Evolutionary conservation across 2,113 vertebrate genomes (phyloP).

Genomic region (Brevimyrus niger): DNA sequence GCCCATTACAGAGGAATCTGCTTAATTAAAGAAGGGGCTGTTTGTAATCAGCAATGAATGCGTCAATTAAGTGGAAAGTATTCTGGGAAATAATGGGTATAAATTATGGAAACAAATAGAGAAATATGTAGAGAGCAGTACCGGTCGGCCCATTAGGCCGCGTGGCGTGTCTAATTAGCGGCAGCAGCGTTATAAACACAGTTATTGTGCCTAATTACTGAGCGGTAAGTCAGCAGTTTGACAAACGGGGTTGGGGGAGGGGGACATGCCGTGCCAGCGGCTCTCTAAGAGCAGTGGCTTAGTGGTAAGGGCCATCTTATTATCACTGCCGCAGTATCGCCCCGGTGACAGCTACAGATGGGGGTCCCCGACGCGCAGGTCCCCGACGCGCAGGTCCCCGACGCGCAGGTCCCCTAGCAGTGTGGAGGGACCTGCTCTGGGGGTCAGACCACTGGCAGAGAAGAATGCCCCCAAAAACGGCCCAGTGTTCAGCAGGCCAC

Average conservation of each 20-base stretch:
- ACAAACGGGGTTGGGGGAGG: conserved; percentile 25
- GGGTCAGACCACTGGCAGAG: conserved; percentile 60
- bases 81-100: neutral
- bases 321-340: conserved; percentile 57
- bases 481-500: conserved; percentile 44
- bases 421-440: conserved; percentile 51
- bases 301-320: conserved; percentile 58
- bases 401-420: conserved; percentile 32
- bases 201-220: neutral
- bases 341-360: conserved; percentile 59
- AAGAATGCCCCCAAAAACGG: conserved; percentile 63
- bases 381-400: conserved; percentile 35
- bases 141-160: neutral
- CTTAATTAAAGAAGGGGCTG: conserved; percentile 6
- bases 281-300: conserved; percentile 50
- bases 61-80: neutral
- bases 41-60: neutral
- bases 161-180: neutral
- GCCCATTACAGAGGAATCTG: neutral
- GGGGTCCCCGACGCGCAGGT: conserved; percentile 30
- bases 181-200: neutral
- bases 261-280: conserved; percentile 56
- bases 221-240: conserved; percentile 11
- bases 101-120: conserved; percentile 1
- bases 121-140: neutral